Percentiles rank a stretch among this genome's conserved stretches.
Evolutionary conservation across 2,888 invertebrate species (phyloP).

Genomic region (Polymixis lichenea): DNA sequence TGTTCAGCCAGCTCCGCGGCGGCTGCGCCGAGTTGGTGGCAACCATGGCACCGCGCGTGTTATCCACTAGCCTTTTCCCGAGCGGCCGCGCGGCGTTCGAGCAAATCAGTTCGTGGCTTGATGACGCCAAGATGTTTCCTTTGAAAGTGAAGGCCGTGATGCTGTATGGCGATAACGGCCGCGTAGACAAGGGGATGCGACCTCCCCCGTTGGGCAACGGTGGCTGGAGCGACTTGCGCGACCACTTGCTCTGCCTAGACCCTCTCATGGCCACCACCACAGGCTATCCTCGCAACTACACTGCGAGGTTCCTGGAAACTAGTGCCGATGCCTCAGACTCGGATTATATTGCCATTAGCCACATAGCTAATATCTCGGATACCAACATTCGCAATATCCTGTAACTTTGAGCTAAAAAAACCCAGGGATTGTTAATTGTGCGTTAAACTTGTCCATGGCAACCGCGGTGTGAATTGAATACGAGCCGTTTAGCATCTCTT

Average conservation of each 20-base stretch:
- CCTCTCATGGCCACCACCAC: slow-evolving; percentile 58
- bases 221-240: slow-evolving; percentile 76
- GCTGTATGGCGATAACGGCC: slow-evolving; percentile 66
- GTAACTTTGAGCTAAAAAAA: slow-evolving; percentile 3
- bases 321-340: too few relatives aligned
- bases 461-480: not conserved
- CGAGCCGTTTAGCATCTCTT: not conserved
- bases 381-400: not conserved
- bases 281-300: slow-evolving; percentile 1
- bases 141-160: slow-evolving; percentile 65
- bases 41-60: slow-evolving; percentile 70
- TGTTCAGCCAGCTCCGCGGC: slow-evolving; percentile 63
- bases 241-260: slow-evolving; percentile 75
- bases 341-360: not conserved
- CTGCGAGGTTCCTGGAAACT: not conserved
- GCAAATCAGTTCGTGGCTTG: slow-evolving; percentile 33
- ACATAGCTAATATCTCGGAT: not conserved
- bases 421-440: not conserved
- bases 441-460: not conserved
- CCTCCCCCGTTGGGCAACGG: slow-evolving; percentile 69
- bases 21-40: slow-evolving; percentile 71
- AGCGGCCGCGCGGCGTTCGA: slow-evolving; percentile 55
- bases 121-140: slow-evolving; percentile 66
- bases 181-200: slow-evolving; percentile 45
- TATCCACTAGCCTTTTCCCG: slow-evolving; percentile 61